These are phyloP conservation scores for Lycocorax pyrrhopterus DNA, from an alignment of 2,113 vertebrate genomes.

Conservation along the genomic window DNA sequence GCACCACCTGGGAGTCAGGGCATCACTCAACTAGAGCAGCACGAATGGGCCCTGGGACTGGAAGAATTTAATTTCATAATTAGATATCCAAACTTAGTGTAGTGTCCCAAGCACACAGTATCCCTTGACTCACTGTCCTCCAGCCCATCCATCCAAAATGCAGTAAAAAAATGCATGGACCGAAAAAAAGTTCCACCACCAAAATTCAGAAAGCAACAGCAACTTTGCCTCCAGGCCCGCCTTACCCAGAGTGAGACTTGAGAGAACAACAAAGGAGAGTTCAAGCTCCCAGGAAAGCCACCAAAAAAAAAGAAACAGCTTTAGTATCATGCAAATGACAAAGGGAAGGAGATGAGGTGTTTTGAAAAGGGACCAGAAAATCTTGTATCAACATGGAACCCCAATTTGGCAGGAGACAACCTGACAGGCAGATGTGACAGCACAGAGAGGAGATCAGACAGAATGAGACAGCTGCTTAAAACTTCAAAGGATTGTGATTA, in stretches of 20 bases:
- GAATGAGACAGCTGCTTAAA: neutral
- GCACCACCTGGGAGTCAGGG: neutral
- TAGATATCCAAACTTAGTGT: neutral
- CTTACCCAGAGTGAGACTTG: neutral
- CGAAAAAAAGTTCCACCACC: neutral
- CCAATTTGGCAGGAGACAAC: neutral
- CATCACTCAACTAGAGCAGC: neutral
- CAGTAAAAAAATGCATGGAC: neutral
- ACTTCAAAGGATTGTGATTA: neutral
- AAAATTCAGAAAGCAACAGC: neutral
- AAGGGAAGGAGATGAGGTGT: neutral
- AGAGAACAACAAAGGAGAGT: neutral
- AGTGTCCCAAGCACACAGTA: neutral
- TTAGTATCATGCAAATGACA: neutral
- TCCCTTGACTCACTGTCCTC: neutral
- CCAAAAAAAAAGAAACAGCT: neutral
- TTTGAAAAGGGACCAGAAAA: neutral
- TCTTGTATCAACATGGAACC: neutral
- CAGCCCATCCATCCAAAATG: neutral
- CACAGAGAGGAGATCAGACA: neutral
- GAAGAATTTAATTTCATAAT: neutral
- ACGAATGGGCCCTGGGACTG: fast-evolving
- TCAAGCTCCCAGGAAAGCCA: neutral
- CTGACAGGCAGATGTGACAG: neutral
- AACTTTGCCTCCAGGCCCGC: neutral